Percentiles rank a stretch among this genome's conserved stretches.
phyloP scores from a whole-genome alignment of 2,888 invertebrate species.

The Melangyna quadrimaculata region DNA sequence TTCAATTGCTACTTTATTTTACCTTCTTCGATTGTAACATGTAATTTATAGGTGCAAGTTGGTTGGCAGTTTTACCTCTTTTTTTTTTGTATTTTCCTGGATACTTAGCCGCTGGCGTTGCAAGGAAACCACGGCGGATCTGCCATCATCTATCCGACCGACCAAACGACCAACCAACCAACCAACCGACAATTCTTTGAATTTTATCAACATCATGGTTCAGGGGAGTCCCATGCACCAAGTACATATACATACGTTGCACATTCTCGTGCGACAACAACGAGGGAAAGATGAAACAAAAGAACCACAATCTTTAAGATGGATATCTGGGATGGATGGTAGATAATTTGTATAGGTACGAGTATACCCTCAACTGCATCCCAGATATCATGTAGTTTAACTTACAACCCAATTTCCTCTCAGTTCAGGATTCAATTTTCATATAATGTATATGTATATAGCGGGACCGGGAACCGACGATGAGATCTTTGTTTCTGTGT shows the following conservation, averaged over 20 bases:
- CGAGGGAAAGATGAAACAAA: constrained; percentile 37
- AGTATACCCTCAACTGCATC: constrained; percentile 9
- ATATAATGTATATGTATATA: not conserved
- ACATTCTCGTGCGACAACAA: constrained; percentile 25
- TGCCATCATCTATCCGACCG: not conserved
- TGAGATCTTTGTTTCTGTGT: constrained; percentile 40
- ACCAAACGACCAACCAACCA: not conserved
- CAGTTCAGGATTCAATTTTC: not conserved
- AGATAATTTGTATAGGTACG: constrained; percentile 33
- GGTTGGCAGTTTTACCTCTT: constrained; percentile 28
- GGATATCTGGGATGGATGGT: constrained; percentile 51
- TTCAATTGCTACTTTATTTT: constrained; percentile 69
- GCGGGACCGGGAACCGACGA: not conserved
- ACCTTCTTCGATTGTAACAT: constrained; percentile 58
- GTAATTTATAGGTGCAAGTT: constrained; percentile 63
- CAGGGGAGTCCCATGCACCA: not conserved
- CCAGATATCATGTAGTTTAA: constrained; percentile 9
- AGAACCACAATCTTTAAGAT: constrained; percentile 50
- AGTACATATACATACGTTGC: no score
- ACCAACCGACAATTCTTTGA: constrained; percentile 31
- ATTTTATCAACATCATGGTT: constrained; percentile 36
- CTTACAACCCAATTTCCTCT: constrained; percentile 52
- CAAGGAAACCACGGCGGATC: not conserved
- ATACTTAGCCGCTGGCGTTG: not conserved
- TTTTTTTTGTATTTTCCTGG: no score